Base-by-base conservation (phyloP, 2,797 vertebrate genomes). In the Acanthornis magna region DNA sequence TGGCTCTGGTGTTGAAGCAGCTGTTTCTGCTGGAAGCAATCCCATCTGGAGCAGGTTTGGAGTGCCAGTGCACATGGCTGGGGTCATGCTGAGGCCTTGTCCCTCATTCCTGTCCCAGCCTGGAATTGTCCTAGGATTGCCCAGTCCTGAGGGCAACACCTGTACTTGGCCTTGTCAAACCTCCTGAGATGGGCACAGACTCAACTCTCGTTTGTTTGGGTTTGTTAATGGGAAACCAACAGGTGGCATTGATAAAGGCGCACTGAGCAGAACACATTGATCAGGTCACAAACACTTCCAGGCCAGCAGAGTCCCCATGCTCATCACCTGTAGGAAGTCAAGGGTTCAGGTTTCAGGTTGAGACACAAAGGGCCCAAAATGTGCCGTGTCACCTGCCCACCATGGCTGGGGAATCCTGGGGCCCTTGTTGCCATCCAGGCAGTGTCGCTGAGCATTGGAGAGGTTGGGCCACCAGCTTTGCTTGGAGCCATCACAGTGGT, bases 311-410 rank as follows among this genome's bases (percentile, higher is more conserved):
- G 51, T 18, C 53, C 43, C 43, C 18, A 23, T 12, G 54, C 36
- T 14, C 19, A 10, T 50, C 43, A 5, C 30, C 54, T 29, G 30
- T 7, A 12, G 63, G 34, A 12, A 10, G 19, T 2, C 11, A 10
- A 10, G 36, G 45, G 36, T 16, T 47, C 10, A 1, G 45, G 29
- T 16, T 9, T 26, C 62, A 36, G 45, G 30, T 0, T 23, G 65
- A 54, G 25, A 20, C 51, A 47, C 29, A 17, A 13, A 21, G 62
- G 34, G 47, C 32, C 20, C 66, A 36, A 20, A 47, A 17, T 32
- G 4, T 0, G 4, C 36, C 0, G 3, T 26, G 55, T 11, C 32
- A 16, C 43, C 29, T 38, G 42, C n/a, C n/a, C 38, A 11, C 26
- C 65, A 9, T 0, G 1, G 53, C 54, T 4, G 19, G 54, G 54